Evolutionary conservation across 2,113 vertebrate genomes (phyloP).

Genomic region (Polyodon spathula): DNA sequence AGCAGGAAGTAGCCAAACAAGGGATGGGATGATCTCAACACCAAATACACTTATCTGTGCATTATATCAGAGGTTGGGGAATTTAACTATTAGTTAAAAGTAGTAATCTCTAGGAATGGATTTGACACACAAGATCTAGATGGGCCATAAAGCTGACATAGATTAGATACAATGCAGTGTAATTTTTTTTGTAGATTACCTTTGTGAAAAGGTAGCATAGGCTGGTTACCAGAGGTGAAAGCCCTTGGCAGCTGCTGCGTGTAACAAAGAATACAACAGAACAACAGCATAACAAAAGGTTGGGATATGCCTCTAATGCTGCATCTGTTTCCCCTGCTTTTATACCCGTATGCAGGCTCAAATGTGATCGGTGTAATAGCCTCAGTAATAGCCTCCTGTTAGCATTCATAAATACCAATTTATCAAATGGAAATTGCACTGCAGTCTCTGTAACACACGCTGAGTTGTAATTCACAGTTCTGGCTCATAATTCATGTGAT

Average conservation of each 20-base stretch:
- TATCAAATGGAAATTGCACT: too few species aligned
- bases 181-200: too few species aligned
- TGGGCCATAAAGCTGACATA: too few species aligned
- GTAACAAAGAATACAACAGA: conserved; percentile 33
- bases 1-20: conserved; percentile 47
- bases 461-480: too few species aligned
- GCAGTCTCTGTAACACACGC: too few species aligned
- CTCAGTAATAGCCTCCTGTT: conserved; percentile 19
- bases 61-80: conserved; percentile 42
- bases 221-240: not conserved
- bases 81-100: too few species aligned
- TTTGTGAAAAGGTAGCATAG: too few species aligned
- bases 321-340: conserved; percentile 44
- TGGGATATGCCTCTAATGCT: conserved; percentile 27
- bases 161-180: too few species aligned
- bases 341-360: conserved; percentile 6
- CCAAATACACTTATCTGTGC: conserved; percentile 50
- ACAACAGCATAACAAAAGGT: conserved; percentile 41
- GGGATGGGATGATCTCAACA: conserved; percentile 40
- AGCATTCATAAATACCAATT: too few species aligned
- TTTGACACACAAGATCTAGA: too few species aligned
- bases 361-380: conserved; percentile 15
- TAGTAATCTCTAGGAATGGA: too few species aligned
- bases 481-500: too few species aligned
- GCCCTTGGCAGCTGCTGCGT: conserved; percentile 33